Base-by-base conservation (phyloP, 1,140 invertebrate species). In the Philopotamus ludificatus region DNA sequence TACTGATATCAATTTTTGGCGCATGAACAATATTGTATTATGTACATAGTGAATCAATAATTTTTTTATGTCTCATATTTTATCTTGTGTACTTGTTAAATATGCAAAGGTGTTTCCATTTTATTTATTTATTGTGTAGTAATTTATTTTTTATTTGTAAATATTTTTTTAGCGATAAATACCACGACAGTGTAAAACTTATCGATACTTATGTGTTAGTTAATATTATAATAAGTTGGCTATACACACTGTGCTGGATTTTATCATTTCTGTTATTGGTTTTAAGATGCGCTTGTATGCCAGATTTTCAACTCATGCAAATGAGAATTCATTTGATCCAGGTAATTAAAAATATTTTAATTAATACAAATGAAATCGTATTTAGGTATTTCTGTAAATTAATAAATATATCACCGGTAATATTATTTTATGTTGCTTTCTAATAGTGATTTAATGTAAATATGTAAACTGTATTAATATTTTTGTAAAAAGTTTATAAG, bases 181-280 rank as follows among this genome's bases (percentile, higher is more conserved):
- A 60, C 28, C 57, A 26, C 25, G 3, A 44, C 26, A 28, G 42
- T 51, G 50, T 55, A 1, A 3, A 15, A 16, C 53, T 53, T 23
- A 41, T 58, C 23, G 26, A 57, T 21, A 25, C 28, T 76, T 77
- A 10, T 77, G 76, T 65, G 73, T 0, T 76, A 69, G 0, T 63
- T 60, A 41, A 72, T 77, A 75, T 81, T 16, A 21, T 73, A 0
- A 73, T 76, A 0, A 75, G 75, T 0, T 81, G 79, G 78, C 61
- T 80, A 1, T 78, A 80, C 65, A 79, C 78, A 0, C 9, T 53
- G 1, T 78, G 77, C 67, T 81, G 79, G 79, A 3, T 78, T 0
- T 41, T 74, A 0, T 75, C 77, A 0, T 72, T 76, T 0, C 9
- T 76, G 8, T 55, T 79, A 10, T 70, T 77, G 0, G 22, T 77